Percentiles rank a stretch among this genome's conserved stretches.
phyloP scores from a whole-genome alignment of 2,797 vertebrate genomes.

The Cercopithecus petaurista region DNA sequence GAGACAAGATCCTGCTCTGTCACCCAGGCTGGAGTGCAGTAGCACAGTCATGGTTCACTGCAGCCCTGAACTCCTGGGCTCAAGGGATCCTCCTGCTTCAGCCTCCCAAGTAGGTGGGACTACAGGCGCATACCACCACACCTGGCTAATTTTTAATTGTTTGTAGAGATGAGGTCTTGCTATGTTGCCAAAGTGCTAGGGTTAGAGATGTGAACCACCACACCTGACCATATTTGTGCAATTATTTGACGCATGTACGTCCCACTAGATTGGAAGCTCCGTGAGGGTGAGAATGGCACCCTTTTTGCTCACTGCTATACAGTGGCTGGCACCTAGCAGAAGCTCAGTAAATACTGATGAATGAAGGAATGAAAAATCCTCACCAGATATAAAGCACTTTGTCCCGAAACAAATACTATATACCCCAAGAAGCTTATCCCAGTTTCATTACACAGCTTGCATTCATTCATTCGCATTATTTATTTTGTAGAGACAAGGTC shows the following conservation, averaged over 20 bases:
- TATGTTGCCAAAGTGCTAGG: no score
- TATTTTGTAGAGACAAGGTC: background rate
- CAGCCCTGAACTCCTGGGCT: no score
- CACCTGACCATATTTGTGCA: background rate
- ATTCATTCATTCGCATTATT: slow-evolving; percentile 18
- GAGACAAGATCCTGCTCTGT: no score
- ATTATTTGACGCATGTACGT: background rate
- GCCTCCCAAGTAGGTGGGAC: no score
- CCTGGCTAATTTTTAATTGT: no score
- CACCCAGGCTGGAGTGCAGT: no score
- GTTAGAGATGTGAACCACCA: no score
- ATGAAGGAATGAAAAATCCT: background rate
- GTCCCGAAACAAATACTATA: background rate
- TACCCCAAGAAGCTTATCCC: background rate
- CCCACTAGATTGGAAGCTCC: background rate
- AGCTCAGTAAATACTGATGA: background rate
- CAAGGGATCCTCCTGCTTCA: no score
- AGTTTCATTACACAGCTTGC: background rate
- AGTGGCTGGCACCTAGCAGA: background rate
- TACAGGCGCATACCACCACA: no score
- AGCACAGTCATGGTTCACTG: no score
- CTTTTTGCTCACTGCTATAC: background rate
- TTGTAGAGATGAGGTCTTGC: no score
- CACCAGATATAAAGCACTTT: background rate
- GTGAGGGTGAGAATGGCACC: background rate